Conservation (phyloP, 2,888 invertebrate genomes). For the Euphydryas editha region DNA sequence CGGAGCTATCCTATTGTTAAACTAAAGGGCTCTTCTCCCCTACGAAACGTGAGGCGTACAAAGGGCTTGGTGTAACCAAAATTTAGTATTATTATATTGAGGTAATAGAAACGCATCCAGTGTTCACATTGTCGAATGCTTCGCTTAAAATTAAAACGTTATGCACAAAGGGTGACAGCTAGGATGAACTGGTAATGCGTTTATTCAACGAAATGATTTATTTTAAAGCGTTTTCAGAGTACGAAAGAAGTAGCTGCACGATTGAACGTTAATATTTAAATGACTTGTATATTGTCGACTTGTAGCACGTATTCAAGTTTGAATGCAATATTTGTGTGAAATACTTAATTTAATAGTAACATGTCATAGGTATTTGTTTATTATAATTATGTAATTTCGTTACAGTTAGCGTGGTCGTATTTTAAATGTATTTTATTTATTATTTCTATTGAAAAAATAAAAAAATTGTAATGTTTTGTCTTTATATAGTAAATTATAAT, state of each 20-base stretch:
- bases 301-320: neutral
- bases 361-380: too few species aligned
- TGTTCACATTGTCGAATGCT: slow-evolving; percentile 50
- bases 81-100: slow-evolving; percentile 52
- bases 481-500: too few species aligned
- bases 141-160: slow-evolving; percentile 63
- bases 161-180: slow-evolving; percentile 53
- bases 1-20: slow-evolving; percentile 54
- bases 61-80: slow-evolving; percentile 62
- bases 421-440: too few species aligned
- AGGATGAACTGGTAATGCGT: slow-evolving; percentile 56
- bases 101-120: slow-evolving; percentile 59
- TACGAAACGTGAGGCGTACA: slow-evolving; percentile 68
- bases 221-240: slow-evolving; percentile 3
- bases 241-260: neutral
- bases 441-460: too few species aligned
- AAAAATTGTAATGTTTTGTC: too few species aligned
- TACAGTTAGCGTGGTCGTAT: too few species aligned
- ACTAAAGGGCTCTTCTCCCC: slow-evolving; percentile 59
- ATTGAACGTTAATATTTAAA: slow-evolving; percentile 2
- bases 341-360: neutral
- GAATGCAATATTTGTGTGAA: neutral
- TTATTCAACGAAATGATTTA: slow-evolving; percentile 10
- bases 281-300: neutral
- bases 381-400: too few species aligned